phyloP scores from a whole-genome alignment of 2,888 invertebrate species.

The Anodontia alba region DNA sequence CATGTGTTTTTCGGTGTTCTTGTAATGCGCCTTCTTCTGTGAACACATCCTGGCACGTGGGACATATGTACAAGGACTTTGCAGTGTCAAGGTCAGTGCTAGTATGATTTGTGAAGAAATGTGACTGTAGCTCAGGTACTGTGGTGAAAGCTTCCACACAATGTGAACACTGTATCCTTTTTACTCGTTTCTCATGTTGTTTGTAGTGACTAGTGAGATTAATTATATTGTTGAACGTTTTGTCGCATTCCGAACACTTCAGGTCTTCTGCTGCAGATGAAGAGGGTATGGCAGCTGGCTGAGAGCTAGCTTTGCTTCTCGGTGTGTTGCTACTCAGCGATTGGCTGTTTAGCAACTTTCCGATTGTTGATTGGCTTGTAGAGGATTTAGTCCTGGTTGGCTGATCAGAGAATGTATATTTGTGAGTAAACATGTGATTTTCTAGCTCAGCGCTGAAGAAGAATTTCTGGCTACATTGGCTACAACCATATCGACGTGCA shows the following conservation, averaged over 20 bases:
- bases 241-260: conserved; percentile 81
- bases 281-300: background rate
- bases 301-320: background rate
- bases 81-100: background rate
- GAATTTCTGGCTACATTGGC: conserved; percentile 92
- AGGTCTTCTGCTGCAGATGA: conserved; percentile 57
- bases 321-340: background rate
- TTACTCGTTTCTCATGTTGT: conserved; percentile 61
- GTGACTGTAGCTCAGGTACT: conserved; percentile 79
- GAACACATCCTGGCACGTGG: conserved; percentile 7
- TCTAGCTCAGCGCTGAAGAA: conserved; percentile 96
- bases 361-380: background rate
- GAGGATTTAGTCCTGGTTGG: background rate
- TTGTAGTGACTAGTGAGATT: conserved; percentile 78
- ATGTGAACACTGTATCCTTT: conserved; percentile 76
- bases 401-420: conserved; percentile 3
- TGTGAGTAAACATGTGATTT: conserved; percentile 88
- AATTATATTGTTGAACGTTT: conserved; percentile 76
- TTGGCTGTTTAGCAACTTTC: conserved; percentile 11
- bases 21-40: conserved; percentile 70
- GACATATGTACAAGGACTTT: background rate
- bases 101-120: conserved; percentile 70
- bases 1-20: conserved; percentile 71
- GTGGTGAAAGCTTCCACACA: conserved; percentile 79
- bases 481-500: conserved; percentile 93